phyloP scores from a whole-genome alignment of 2,797 vertebrate genomes.

The Peromyscus nudipes region DNA sequence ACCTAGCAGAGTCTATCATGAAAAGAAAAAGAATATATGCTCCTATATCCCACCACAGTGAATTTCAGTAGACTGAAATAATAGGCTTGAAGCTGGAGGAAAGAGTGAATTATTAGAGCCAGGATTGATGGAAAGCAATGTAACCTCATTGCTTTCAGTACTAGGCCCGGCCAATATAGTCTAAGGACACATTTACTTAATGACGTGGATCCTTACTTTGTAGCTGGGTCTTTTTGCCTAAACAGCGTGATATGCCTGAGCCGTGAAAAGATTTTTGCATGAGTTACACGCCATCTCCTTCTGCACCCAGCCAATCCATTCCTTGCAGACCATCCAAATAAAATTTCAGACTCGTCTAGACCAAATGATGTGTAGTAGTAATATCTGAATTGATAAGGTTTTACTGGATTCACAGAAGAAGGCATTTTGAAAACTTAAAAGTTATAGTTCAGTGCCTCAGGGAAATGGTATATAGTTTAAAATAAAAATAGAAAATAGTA shows the following conservation, averaged over 20 bases:
- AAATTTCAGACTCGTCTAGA: conserved; percentile 14
- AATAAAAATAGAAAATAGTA: conserved; percentile 33
- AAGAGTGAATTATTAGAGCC: background rate
- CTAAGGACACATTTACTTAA: conserved; percentile 58
- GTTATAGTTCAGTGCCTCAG: background rate
- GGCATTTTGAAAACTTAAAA: conserved; percentile 12
- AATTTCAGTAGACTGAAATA: conserved; percentile 26
- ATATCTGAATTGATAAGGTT: conserved; percentile 18
- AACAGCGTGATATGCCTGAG: conserved; percentile 19
- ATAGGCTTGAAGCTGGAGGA: conserved; percentile 24
- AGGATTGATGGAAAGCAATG: conserved; percentile 51
- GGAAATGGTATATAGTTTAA: background rate
- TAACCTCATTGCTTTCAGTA: conserved; percentile 63
- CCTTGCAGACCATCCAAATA: background rate
- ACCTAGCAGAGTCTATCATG: background rate
- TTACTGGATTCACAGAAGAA: conserved; percentile 26
- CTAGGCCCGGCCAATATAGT: conserved; percentile 25
- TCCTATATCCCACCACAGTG: background rate
- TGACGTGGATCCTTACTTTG: conserved; percentile 36
- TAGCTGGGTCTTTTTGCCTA: conserved; percentile 54
- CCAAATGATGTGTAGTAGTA: background rate
- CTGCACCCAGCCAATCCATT: background rate
- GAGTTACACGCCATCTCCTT: background rate
- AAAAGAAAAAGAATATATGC: background rate
- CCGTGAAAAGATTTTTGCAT: conserved; percentile 28